Conservation (phyloP, 2,888 invertebrate genomes). For the Hydriomena furcata region DNA sequence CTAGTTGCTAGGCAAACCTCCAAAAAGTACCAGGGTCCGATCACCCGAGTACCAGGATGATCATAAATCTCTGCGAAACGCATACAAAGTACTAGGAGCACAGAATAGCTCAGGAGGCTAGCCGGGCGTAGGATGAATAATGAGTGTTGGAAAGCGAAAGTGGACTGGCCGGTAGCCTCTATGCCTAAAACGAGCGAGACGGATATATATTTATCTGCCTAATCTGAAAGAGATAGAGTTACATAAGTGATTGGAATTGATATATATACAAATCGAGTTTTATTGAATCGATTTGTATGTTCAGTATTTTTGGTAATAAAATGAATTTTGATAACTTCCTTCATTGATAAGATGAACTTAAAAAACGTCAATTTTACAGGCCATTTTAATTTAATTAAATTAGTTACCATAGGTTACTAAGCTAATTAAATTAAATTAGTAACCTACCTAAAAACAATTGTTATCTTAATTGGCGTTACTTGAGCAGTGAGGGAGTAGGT, state of each 20-base stretch:
- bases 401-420: too few relatives aligned
- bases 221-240: conserved; percentile 7
- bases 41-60: conserved; percentile 18
- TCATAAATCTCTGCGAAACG: conserved; percentile 12
- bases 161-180: conserved; percentile 25
- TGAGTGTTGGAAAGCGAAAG: conserved; percentile 33
- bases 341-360: too few relatives aligned
- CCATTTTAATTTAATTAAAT: too few relatives aligned
- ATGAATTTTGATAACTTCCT: too few relatives aligned
- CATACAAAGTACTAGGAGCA: conserved; percentile 22
- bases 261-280: neutral
- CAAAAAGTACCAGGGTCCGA: neutral
- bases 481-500: neutral
- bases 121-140: conserved; percentile 27
- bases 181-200: conserved; percentile 14
- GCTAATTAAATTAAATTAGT: too few relatives aligned
- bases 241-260: neutral
- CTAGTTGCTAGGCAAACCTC: too few relatives aligned
- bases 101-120: conserved; percentile 16
- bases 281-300: too few relatives aligned
- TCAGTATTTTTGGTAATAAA: too few relatives aligned
- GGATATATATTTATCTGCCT: neutral
- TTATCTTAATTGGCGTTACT: too few relatives aligned
- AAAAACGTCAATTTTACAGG: too few relatives aligned
- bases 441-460: too few relatives aligned